A percentile compares a stretch with the other conserved stretches of the same genome.
phyloP scores from a whole-genome alignment of 2,888 invertebrate species.

The Tipula unca region DNA sequence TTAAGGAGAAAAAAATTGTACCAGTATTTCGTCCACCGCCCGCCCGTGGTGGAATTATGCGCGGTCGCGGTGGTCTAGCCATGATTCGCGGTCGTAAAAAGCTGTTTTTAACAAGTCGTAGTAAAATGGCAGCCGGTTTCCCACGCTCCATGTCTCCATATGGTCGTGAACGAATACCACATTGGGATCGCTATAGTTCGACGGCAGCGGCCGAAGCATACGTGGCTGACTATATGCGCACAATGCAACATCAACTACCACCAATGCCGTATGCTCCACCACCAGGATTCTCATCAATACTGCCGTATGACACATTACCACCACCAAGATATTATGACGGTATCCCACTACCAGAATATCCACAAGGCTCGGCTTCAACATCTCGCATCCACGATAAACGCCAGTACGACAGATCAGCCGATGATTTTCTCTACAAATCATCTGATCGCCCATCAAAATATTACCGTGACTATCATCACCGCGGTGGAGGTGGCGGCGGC shows the following conservation, averaged over 20 bases:
- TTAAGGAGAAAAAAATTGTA: conserved; percentile 43
- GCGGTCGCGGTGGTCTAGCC: conserved; percentile 19
- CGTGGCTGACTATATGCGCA: conserved; percentile 82
- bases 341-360: conserved; percentile 67
- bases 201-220: conserved; percentile 75
- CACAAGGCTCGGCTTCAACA: conserved; percentile 39
- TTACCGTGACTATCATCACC: conserved; percentile 20
- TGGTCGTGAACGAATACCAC: conserved; percentile 49
- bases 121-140: conserved; percentile 38
- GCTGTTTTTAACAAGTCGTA: conserved; percentile 56
- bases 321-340: conserved; percentile 80
- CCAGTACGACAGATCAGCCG: conserved; percentile 75
- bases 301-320: conserved; percentile 57
- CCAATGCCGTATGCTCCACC: conserved; percentile 77
- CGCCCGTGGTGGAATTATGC: conserved; percentile 39
- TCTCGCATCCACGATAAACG: conserved; percentile 34
- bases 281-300: conserved; percentile 45
- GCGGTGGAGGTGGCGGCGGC: conserved; percentile 32
- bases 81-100: conserved; percentile 46
- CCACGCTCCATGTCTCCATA: conserved; percentile 51
- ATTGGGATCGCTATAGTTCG: conserved; percentile 53
- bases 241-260: conserved; percentile 77
- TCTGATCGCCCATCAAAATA: conserved; percentile 30
- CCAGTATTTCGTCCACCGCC: conserved; percentile 42
- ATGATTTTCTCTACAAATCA: conserved; percentile 77